phyloP scores from a whole-genome alignment of 2,797 vertebrate genomes.

The Fundulus diaphanus region DNA sequence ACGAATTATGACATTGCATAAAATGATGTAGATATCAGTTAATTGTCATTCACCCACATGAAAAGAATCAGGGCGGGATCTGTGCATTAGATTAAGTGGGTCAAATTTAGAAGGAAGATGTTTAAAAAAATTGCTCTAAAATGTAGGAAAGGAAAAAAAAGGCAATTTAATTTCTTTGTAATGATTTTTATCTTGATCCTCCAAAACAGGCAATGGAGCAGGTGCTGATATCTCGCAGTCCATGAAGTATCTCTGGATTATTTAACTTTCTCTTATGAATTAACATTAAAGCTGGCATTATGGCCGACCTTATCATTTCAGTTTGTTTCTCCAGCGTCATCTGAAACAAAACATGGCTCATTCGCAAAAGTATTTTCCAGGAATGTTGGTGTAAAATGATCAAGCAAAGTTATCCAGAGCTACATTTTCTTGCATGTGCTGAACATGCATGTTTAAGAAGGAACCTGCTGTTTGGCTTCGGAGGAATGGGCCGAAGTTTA shows the following conservation, averaged over 20 bases:
- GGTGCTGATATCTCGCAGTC: neutral
- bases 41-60: too few relatives aligned
- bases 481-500: neutral
- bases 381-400: neutral
- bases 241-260: neutral
- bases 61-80: neutral
- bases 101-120: neutral
- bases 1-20: neutral
- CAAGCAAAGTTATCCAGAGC: constrained; percentile 1
- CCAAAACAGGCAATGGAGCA: neutral
- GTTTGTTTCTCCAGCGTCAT: neutral
- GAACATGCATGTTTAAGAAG: constrained; percentile 22
- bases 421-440: constrained; percentile 32
- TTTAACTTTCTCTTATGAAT: neutral
- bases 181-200: neutral
- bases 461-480: constrained; percentile 6
- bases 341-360: neutral
- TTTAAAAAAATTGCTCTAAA: neutral
- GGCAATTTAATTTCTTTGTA: neutral
- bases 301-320: neutral
- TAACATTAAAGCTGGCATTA: neutral
- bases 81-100: neutral
- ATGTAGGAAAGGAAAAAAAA: neutral
- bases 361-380: neutral
- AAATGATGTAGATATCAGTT: neutral